Conservation (phyloP, 30 jellyfish, hydroid and myxozoan genomes). For the Clytia hemisphaerica region DNA sequence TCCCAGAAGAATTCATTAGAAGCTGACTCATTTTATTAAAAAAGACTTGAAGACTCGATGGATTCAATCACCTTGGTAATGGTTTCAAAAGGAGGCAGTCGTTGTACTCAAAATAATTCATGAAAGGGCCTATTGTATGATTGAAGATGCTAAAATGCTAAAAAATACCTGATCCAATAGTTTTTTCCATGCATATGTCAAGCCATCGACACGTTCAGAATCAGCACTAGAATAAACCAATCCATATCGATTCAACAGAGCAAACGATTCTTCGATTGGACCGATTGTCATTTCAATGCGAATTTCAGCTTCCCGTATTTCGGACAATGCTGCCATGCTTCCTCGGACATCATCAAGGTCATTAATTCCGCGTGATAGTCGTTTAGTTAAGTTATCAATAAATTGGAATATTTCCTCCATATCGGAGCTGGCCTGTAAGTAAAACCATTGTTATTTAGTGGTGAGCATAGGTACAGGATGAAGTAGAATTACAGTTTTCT, state of each 20-base stretch:
- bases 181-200: constrained; percentile 80
- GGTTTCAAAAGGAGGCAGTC: too few relatives aligned
- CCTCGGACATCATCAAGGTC: constrained; percentile 87
- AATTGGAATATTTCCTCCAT: constrained; percentile 71
- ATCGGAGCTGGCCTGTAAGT: constrained; percentile 61
- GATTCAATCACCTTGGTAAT: too few relatives aligned
- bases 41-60: too few relatives aligned
- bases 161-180: constrained; percentile 53
- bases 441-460: too few relatives aligned
- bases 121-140: too few relatives aligned
- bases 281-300: constrained; percentile 76
- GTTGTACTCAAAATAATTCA: too few relatives aligned
- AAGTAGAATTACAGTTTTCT: too few relatives aligned
- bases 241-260: constrained; percentile 61
- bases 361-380: constrained; percentile 61
- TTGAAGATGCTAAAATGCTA: too few relatives aligned
- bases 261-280: constrained; percentile 83
- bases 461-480: too few relatives aligned
- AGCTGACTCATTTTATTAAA: too few relatives aligned
- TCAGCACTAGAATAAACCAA: constrained; percentile 65
- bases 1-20: too few relatives aligned
- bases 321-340: constrained; percentile 81
- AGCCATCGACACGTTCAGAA: constrained; percentile 70
- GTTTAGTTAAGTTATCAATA: constrained; percentile 55
- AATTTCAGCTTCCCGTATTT: constrained; percentile 80